phyloP scores from a whole-genome alignment of 1,140 invertebrate species.

The Thaumatotibia leucotreta region DNA sequence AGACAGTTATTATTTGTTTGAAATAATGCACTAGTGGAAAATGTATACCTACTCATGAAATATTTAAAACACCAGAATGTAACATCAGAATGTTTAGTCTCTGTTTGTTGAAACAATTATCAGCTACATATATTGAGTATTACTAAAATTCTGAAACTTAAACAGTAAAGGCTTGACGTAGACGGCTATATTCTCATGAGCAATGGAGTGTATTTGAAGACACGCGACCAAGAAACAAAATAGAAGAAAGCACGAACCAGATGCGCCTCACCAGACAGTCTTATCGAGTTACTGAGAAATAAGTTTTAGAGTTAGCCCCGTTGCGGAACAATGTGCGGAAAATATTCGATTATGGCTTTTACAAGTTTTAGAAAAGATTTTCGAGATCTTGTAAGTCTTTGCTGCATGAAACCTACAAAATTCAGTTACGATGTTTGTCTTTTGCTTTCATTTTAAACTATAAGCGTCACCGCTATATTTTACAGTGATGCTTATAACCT shows the following conservation, averaged over 20 bases:
- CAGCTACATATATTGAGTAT: background rate
- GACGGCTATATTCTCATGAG: background rate
- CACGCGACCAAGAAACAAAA: background rate
- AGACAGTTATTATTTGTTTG: too few relatives aligned
- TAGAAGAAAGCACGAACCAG: background rate
- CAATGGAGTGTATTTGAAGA: background rate
- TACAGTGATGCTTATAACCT: too few relatives aligned
- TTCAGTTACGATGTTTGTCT: too few relatives aligned
- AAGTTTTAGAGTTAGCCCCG: constrained; percentile 1
- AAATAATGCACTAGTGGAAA: too few relatives aligned
- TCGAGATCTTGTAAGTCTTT: background rate
- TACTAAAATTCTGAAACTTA: background rate
- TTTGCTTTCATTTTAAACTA: background rate
- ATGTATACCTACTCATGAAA: too few relatives aligned
- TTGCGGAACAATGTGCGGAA: background rate
- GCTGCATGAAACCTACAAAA: too few relatives aligned
- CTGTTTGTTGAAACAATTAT: too few relatives aligned
- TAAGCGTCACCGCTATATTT: too few relatives aligned
- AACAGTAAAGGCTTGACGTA: background rate
- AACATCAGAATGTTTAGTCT: too few relatives aligned
- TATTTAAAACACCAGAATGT: too few relatives aligned
- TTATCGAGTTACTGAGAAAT: constrained; percentile 21
- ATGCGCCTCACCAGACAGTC: constrained; percentile 3
- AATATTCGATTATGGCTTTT: background rate
- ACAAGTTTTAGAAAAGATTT: background rate